These are phyloP conservation scores for Trichomycterus rosablanca DNA, from an alignment of 2,113 vertebrate genomes.

Conservation along the genomic window DNA sequence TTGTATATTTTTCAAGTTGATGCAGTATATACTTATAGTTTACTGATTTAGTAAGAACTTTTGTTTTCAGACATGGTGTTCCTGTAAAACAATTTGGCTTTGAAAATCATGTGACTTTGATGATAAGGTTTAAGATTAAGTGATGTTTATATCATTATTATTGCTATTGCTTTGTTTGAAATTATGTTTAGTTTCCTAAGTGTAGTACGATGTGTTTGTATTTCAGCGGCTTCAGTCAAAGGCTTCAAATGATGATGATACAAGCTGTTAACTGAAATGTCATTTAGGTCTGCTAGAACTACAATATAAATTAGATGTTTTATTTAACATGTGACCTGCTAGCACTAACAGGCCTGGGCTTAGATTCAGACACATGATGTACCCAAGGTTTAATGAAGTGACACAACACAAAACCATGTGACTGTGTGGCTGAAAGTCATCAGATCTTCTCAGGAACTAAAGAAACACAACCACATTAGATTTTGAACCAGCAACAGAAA, in stretches of 20 bases:
- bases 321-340: not conserved
- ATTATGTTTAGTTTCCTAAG: too few relatives aligned
- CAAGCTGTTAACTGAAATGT: not conserved
- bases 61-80: too few relatives aligned
- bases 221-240: not conserved
- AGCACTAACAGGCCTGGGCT: not conserved
- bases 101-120: too few relatives aligned
- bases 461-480: not conserved
- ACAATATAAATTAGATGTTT: too few relatives aligned
- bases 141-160: too few relatives aligned
- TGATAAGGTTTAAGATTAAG: too few relatives aligned
- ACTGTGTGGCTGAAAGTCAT: conserved; percentile 12
- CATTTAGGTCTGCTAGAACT: not conserved
- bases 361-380: conserved; percentile 6
- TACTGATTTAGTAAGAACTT: too few relatives aligned
- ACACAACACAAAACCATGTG: not conserved
- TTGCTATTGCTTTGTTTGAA: too few relatives aligned
- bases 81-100: too few relatives aligned
- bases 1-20: too few relatives aligned
- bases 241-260: not conserved
- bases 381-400: conserved; percentile 8
- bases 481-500: not conserved
- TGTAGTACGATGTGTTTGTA: too few relatives aligned
- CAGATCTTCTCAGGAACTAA: not conserved
- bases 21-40: too few relatives aligned